Conservation (phyloP, 2,113 vertebrate genomes). For the Spermophilus dauricus region DNA sequence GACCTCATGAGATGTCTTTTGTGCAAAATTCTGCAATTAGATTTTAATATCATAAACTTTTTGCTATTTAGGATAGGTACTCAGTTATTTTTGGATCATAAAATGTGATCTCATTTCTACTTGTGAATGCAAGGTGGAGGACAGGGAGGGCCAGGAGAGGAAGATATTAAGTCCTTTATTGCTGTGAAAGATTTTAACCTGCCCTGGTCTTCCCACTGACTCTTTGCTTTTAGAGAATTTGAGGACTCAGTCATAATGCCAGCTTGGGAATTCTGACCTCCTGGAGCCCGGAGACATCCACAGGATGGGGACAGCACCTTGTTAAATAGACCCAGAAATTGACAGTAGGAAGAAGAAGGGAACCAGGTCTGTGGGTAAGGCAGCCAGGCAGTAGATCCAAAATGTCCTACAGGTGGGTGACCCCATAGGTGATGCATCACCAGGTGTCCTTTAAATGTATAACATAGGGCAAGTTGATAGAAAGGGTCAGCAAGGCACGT, state of each 20-base stretch:
- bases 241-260: neutral
- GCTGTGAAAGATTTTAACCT: neutral
- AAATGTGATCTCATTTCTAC: neutral
- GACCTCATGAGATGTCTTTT: neutral
- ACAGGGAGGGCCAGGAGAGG: neutral
- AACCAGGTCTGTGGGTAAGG: accelerated
- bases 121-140: neutral
- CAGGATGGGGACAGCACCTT: too few relatives aligned
- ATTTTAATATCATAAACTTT: neutral
- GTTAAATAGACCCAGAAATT: neutral
- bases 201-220: accelerated
- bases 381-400: neutral
- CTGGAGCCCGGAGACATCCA: neutral
- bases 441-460: neutral
- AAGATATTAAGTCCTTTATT: neutral
- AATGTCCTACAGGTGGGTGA: neutral
- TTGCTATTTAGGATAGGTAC: neutral
- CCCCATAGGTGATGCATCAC: too few relatives aligned
- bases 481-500: neutral
- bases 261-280: neutral
- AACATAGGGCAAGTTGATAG: neutral
- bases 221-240: neutral
- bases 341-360: neutral
- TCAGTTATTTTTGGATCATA: neutral
- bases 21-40: neutral